These are phyloP conservation scores for Hylyphantes graminicola DNA, from an alignment of 1,140 invertebrate genomes.

Conservation along the genomic window DNA sequence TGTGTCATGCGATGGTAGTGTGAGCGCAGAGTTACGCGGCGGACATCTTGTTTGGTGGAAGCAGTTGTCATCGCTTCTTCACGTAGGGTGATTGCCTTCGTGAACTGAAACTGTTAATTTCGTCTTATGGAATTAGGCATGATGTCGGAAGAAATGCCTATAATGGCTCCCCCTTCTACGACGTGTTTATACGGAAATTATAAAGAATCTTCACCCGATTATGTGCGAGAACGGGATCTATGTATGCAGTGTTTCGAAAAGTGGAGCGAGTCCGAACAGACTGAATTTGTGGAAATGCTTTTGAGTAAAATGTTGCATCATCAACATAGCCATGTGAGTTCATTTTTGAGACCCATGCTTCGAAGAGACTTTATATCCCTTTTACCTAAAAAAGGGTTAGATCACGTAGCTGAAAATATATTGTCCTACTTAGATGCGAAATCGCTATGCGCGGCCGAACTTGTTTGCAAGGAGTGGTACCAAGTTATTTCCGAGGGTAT, in stretches of 20 bases:
- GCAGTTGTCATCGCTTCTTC: slow-evolving; percentile 31
- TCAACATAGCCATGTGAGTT: slow-evolving; percentile 98
- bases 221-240: slow-evolving; percentile 77
- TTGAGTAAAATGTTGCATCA: slow-evolving; percentile 97
- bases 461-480: slow-evolving; percentile 98
- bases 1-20: slow-evolving; percentile 41
- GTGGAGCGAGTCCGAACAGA: slow-evolving; percentile 80
- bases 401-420: slow-evolving; percentile 98
- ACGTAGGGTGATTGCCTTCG: background rate
- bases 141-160: slow-evolving; percentile 53
- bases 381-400: slow-evolving; percentile 96
- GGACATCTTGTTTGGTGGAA: slow-evolving; percentile 53
- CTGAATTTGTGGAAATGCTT: slow-evolving; percentile 95
- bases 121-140: slow-evolving; percentile 48
- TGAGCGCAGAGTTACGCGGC: slow-evolving; percentile 25
- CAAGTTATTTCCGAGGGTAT: slow-evolving; percentile 97
- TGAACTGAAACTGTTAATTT: background rate
- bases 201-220: slow-evolving; percentile 55
- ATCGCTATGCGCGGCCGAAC: slow-evolving; percentile 91
- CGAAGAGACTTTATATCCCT: slow-evolving; percentile 98
- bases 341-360: slow-evolving; percentile 97
- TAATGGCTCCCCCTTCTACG: slow-evolving; percentile 31
- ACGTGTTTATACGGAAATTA: slow-evolving; percentile 50
- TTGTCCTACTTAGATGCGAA: slow-evolving; percentile 96
- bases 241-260: slow-evolving; percentile 89